Conservation (phyloP, 2,888 invertebrate genomes). For the Plutella xylostella region DNA sequence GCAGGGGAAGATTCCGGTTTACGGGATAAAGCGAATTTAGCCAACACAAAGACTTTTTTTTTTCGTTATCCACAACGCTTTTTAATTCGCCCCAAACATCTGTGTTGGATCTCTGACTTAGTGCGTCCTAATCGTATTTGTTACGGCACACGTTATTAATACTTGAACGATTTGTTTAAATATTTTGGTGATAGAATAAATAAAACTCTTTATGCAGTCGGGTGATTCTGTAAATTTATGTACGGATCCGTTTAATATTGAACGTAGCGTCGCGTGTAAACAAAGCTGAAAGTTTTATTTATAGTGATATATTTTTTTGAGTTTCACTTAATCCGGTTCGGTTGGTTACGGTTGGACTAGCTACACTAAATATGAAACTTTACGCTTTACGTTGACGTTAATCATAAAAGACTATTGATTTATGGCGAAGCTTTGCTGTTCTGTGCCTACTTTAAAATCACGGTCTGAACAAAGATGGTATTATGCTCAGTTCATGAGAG, state of each 20-base stretch:
- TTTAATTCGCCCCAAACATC: constrained; percentile 57
- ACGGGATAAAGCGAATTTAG: constrained; percentile 58
- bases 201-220: constrained; percentile 21
- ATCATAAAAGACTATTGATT: constrained; percentile 63
- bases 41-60: constrained; percentile 48
- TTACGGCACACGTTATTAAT: constrained; percentile 58
- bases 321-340: constrained; percentile 39
- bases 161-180: constrained; percentile 59
- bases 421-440: constrained; percentile 28
- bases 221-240: constrained; percentile 46
- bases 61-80: constrained; percentile 38
- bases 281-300: constrained; percentile 54
- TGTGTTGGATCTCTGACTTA: constrained; percentile 43
- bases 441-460: constrained; percentile 22
- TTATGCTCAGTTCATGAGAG: constrained; percentile 44
- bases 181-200: constrained; percentile 39
- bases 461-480: constrained; percentile 36
- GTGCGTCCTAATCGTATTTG: constrained; percentile 59
- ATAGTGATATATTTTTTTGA: constrained; percentile 38
- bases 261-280: constrained; percentile 55
- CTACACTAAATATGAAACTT: constrained; percentile 64
- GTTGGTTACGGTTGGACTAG: constrained; percentile 31
- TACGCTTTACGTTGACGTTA: constrained; percentile 60
- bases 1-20: constrained; percentile 65
- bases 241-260: constrained; percentile 51